Conservation (phyloP, 2,797 vertebrate genomes). For the Rhabdophis nuchalis region DNA sequence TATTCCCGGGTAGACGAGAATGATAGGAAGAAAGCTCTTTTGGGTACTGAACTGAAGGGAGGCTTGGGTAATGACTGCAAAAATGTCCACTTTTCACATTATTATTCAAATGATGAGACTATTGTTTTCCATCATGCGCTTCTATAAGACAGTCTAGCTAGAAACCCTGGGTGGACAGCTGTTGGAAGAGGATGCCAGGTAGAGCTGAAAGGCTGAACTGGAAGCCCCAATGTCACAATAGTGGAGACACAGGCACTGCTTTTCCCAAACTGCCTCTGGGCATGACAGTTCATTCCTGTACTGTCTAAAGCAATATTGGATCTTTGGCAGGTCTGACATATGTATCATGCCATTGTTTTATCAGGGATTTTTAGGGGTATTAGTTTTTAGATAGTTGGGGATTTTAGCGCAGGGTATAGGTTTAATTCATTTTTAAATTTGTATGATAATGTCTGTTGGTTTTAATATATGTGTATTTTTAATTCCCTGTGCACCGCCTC, state of each 20-base stretch:
- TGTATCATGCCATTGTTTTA: slow-evolving; percentile 19
- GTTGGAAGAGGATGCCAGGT: not conserved
- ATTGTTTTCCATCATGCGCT: not conserved
- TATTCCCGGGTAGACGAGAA: not conserved
- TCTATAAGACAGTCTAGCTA: not conserved
- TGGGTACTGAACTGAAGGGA: not conserved
- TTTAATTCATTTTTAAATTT: too few relatives aligned
- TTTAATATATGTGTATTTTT: too few relatives aligned
- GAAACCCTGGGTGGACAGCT: not conserved
- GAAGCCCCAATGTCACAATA: not conserved
- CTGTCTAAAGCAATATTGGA: not conserved
- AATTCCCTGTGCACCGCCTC: too few relatives aligned
- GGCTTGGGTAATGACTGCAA: not conserved
- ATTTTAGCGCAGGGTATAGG: too few relatives aligned
- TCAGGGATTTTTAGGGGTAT: too few relatives aligned
- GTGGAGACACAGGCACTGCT: not conserved
- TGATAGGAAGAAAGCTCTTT: slow-evolving; percentile 2
- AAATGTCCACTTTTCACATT: slow-evolving; percentile 1
- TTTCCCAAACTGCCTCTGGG: not conserved
- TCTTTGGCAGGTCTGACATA: not conserved
- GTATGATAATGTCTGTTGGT: too few relatives aligned
- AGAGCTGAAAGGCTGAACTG: not conserved
- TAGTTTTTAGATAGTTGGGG: too few relatives aligned
- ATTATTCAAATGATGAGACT: not conserved
- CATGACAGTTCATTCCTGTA: not conserved